These are phyloP conservation scores for Microtus montanus DNA, from an alignment of 2,113 vertebrate species.

Conservation along the genomic window DNA sequence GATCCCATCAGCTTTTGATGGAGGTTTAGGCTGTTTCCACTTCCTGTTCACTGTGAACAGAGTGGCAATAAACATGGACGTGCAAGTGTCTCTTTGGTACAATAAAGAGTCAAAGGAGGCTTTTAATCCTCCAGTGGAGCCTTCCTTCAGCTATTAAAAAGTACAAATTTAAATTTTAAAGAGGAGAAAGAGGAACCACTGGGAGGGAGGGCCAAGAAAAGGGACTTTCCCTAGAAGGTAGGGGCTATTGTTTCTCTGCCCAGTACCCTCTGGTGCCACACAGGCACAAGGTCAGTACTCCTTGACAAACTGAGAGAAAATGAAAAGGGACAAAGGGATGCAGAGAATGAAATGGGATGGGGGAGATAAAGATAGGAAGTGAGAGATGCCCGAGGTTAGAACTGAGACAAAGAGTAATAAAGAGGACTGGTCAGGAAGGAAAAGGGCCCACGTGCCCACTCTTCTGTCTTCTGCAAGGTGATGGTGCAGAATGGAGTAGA, in stretches of 20 bases:
- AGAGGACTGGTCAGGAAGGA: not conserved
- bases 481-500: not conserved
- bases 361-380: not conserved
- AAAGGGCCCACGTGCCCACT: not conserved
- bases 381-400: not conserved
- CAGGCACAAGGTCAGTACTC: not conserved
- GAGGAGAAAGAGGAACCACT: not conserved
- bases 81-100: not conserved
- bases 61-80: not conserved
- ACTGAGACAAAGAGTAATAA: fast-evolving
- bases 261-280: not conserved
- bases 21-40: not conserved
- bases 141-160: not conserved
- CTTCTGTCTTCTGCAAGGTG: no score
- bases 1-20: not conserved
- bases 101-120: not conserved
- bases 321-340: not conserved
- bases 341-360: not conserved
- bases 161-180: not conserved
- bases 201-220: not conserved
- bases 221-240: not conserved
- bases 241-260: not conserved
- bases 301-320: not conserved
- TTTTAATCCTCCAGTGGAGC: not conserved
- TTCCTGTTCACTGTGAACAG: not conserved